Conservation (phyloP, 2,113 vertebrate species). For the Poicephalus meyeri region DNA sequence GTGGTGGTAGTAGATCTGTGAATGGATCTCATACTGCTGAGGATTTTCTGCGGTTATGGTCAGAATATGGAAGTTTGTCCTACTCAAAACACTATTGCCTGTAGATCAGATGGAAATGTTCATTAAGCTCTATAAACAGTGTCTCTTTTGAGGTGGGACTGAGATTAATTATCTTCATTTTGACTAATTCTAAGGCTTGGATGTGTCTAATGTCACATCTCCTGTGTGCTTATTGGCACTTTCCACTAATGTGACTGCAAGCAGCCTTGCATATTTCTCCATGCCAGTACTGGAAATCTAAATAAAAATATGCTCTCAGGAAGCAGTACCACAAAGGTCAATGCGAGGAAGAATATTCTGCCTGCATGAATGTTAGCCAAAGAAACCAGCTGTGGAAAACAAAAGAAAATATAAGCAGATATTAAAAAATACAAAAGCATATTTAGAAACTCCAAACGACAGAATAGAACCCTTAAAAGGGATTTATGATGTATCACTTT, state of each 20-base stretch:
- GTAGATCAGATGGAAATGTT: not conserved
- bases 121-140: not conserved
- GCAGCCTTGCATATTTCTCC: not conserved
- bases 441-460: not conserved
- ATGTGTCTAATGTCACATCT: not conserved
- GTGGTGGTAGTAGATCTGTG: not conserved
- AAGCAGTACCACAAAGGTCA: not conserved
- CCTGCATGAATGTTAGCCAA: not conserved
- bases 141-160: not conserved
- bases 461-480: not conserved
- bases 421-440: not conserved
- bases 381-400: slow-evolving; percentile 3
- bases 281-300: not conserved
- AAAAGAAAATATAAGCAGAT: not conserved
- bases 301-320: not conserved
- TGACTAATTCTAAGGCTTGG: not conserved
- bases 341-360: not conserved
- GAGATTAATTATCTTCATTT: not conserved
- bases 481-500: not conserved
- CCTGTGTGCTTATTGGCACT: not conserved
- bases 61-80: not conserved
- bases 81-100: not conserved
- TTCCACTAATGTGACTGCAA: not conserved
- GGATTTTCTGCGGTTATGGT: not conserved
- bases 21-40: not conserved